Evolutionary conservation across 1,140 invertebrate species (phyloP).

Genomic region (Ceratoteleas bidentatus): DNA sequence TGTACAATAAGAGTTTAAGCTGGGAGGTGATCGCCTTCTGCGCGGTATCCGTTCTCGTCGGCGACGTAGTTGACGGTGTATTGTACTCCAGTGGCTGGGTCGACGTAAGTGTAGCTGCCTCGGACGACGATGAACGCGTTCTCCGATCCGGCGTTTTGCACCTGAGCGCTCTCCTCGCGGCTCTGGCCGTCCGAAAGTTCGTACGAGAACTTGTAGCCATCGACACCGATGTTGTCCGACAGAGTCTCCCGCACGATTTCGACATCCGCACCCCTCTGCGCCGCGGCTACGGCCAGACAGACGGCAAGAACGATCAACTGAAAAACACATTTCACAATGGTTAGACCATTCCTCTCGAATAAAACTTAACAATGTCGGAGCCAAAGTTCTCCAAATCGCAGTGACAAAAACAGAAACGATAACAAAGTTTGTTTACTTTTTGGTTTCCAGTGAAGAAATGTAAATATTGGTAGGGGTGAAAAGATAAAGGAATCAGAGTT

Average conservation of each 20-base stretch:
- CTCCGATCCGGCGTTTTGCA: constrained; percentile 70
- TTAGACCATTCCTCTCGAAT: no score
- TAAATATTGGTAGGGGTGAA: no score
- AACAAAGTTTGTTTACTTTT: no score
- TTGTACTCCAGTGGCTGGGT: not conserved
- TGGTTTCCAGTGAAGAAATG: no score
- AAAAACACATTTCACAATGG: not conserved
- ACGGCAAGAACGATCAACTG: constrained; percentile 71
- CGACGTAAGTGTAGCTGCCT: constrained; percentile 78
- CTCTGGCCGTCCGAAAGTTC: constrained; percentile 84
- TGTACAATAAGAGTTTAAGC: not conserved
- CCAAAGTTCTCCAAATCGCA: no score
- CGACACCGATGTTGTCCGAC: not conserved
- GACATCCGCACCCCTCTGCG: not conserved
- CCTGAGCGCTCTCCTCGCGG: constrained; percentile 81
- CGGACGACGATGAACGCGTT: constrained; percentile 17
- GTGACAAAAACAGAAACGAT: no score
- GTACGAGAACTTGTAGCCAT: constrained; percentile 61
- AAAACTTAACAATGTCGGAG: no score
- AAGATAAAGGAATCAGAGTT: no score
- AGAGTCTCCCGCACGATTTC: not conserved
- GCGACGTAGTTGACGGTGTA: constrained; percentile 1
- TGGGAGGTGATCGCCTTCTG: constrained; percentile 3
- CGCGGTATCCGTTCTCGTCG: constrained; percentile 8
- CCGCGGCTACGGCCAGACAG: constrained; percentile 70